Evolutionary conservation across 2,888 invertebrate genomes (phyloP).

Genomic region (Galerucella pusilla): DNA sequence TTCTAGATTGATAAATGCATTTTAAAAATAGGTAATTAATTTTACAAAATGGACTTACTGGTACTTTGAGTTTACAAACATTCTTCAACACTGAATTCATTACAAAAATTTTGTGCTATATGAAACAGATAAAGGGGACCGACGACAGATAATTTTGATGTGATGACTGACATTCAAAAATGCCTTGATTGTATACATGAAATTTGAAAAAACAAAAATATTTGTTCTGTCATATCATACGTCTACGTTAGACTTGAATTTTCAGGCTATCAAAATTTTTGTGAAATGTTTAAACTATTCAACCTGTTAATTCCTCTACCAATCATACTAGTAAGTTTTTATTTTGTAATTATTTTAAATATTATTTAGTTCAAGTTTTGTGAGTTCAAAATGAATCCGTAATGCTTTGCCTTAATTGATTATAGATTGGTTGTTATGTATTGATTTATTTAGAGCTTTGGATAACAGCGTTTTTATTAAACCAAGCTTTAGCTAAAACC

Average conservation of each 20-base stretch:
- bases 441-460: too few species aligned
- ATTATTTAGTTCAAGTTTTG: not conserved
- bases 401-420: too few species aligned
- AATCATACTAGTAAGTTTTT: not conserved
- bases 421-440: too few species aligned
- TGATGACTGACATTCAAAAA: conserved; percentile 36
- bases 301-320: conserved; percentile 1
- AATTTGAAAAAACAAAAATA: conserved; percentile 34
- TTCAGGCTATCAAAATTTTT: conserved; percentile 31
- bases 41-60: conserved; percentile 44
- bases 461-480: too few species aligned
- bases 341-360: not conserved
- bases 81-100: conserved; percentile 52
- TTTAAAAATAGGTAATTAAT: not conserved
- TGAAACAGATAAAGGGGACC: conserved; percentile 43
- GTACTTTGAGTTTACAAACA: conserved; percentile 46
- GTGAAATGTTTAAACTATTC: conserved; percentile 10
- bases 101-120: conserved; percentile 50
- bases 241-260: conserved; percentile 26
- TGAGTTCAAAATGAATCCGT: too few species aligned
- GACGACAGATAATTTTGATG: conserved; percentile 52
- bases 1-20: not conserved
- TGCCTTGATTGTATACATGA: conserved; percentile 34
- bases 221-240: conserved; percentile 2
- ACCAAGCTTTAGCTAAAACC: too few species aligned